These are phyloP conservation scores for Dasypus novemcinctus DNA, from an alignment of 2,113 vertebrate genomes.

Conservation along the genomic window DNA sequence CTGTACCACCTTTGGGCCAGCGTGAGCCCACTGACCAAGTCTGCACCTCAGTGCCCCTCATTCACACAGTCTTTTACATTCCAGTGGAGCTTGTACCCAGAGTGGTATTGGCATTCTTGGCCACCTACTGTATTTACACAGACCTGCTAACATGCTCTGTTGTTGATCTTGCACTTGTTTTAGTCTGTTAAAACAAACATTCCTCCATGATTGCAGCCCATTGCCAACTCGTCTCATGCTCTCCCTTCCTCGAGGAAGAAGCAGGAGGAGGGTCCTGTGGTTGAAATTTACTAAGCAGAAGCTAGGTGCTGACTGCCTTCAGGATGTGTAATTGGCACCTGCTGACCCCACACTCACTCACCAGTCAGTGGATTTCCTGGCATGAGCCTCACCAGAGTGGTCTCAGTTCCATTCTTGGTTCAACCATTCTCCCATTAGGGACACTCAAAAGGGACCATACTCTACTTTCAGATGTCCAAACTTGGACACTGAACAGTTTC, in stretches of 20 bases:
- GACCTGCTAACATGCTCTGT: constrained; percentile 93
- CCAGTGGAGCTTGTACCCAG: constrained; percentile 95
- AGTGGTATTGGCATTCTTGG: constrained; percentile 92
- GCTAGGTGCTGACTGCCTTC: not conserved
- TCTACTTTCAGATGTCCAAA: not conserved
- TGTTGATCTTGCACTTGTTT: constrained; percentile 96
- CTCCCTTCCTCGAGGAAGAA: not conserved
- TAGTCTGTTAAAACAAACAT: constrained; percentile 86
- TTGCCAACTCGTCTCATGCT: not conserved
- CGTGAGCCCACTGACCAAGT: not conserved
- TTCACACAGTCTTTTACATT: constrained; percentile 98
- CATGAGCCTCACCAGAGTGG: not conserved
- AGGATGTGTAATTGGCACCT: not conserved
- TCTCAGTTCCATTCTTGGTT: not conserved
- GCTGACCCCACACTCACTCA: too few species aligned
- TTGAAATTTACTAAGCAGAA: not conserved
- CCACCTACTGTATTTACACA: constrained; percentile 93
- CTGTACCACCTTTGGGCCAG: constrained; percentile 4
- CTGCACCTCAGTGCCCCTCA: constrained; percentile 83
- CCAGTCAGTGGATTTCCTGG: not conserved
- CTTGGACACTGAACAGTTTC: not conserved
- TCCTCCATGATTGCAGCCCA: not conserved
- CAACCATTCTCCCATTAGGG: not conserved
- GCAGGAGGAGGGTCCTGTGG: not conserved
- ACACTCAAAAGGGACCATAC: not conserved